A percentile compares a stretch with the other conserved stretches of the same genome.
These are phyloP conservation scores for Salvelinus fontinalis DNA, from an alignment of 2,113 vertebrate genomes.

Conservation along the genomic window DNA sequence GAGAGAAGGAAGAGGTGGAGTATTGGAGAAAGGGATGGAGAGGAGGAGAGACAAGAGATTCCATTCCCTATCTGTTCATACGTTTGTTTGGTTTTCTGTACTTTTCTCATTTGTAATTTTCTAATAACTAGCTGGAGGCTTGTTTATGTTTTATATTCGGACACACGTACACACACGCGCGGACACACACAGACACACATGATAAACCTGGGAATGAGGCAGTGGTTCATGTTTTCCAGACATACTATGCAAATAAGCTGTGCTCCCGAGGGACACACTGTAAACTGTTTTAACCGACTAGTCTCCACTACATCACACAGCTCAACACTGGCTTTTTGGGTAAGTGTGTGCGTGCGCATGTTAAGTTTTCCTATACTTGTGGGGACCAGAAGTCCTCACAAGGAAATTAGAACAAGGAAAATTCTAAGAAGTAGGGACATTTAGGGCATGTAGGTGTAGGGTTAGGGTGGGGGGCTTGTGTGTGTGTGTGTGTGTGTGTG, in stretches of 20 bases:
- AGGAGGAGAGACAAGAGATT: slow-evolving; percentile 19
- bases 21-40: too few species aligned
- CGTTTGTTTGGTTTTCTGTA: slow-evolving; percentile 38
- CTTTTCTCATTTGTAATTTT: slow-evolving; percentile 41
- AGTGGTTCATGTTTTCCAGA: slow-evolving; percentile 62
- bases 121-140: slow-evolving; percentile 47
- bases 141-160: slow-evolving; percentile 61
- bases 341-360: slow-evolving; percentile 11
- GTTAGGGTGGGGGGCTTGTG: too few species aligned
- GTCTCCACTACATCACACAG: slow-evolving; percentile 25
- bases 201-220: too few species aligned
- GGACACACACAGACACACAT: not conserved
- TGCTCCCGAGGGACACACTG: slow-evolving; percentile 52
- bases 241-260: slow-evolving; percentile 67
- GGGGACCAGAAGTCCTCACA: too few species aligned
- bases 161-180: not conserved
- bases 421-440: not conserved
- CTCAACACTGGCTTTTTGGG: slow-evolving; percentile 5
- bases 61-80: slow-evolving; percentile 34
- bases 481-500: too few species aligned
- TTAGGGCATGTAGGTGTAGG: too few species aligned
- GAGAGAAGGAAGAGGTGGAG: not conserved
- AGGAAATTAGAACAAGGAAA: too few species aligned
- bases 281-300: slow-evolving; percentile 59
- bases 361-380: not conserved